Evolutionary conservation across 2,888 invertebrate genomes (phyloP), one percentile per base, ranked within the genome.

Genomic region (Dusona sp.): DNA sequence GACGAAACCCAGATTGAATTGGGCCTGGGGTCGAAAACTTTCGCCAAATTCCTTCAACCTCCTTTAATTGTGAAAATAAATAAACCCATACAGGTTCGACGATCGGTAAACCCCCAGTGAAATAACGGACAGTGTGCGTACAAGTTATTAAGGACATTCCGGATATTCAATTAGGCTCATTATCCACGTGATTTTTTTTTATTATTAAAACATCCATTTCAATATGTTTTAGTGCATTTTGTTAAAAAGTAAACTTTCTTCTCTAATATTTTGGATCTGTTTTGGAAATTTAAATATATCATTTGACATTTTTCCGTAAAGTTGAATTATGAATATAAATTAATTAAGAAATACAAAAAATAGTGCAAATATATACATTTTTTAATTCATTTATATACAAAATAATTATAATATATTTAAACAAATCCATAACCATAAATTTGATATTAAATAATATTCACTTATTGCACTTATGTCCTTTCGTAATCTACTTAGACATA

Each of bases 51-150:
- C 16, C 29, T 61, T 61, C 61, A 29, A 3, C 16, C 29, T 7
- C 2, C 29, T 29, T 61, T 61, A 16, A 61, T 61, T 61, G 61
- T 61, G 61, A 25, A n/a, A 61, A 61, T 61, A 61, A 29, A 61
- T 61, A 29, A 29, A 29, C 16, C 16, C 16, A 29, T 6, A 29
- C 1, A 29, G 2, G 16, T 29, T 29, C 29, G 61, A 3, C 29
- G 16, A 61, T 61, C 16, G 13, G 29, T 29, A 29, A 29, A 61
- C 6, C 29, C 29, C 1, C 29, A 61, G 61, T 61, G 61, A 16
- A 61, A 61, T 61, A 61, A 61, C 61, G 29, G 29, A 9, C 22
- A 61, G 61, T 61, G 61, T 29, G 29, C 16, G 61, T 61, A 61
- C 61, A 29, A 29, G 16, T 29, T 61, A 16, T 61, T 16, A 2